Evolutionary conservation across 2,888 invertebrate species (phyloP).

Genomic region (Xylota segnis): DNA sequence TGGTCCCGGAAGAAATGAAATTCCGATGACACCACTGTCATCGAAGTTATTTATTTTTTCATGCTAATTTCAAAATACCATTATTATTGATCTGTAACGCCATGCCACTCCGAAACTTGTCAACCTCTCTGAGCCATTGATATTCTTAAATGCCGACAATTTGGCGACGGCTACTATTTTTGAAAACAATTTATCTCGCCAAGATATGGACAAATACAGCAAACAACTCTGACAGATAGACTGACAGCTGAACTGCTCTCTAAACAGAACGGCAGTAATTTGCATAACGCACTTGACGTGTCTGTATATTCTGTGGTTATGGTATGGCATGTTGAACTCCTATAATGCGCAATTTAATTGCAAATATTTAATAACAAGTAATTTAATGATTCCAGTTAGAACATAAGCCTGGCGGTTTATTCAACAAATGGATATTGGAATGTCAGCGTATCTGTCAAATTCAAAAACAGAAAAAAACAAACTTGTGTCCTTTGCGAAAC

Average conservation of each 20-base stretch:
- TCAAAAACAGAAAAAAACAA: neutral
- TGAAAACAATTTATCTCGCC: slow-evolving; percentile 31
- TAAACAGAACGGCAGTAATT: slow-evolving; percentile 61
- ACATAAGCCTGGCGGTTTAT: slow-evolving; percentile 23
- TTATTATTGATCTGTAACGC: neutral
- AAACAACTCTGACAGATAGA: slow-evolving; percentile 69
- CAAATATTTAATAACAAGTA: slow-evolving; percentile 40
- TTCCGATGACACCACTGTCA: neutral
- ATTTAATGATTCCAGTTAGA: slow-evolving; percentile 22
- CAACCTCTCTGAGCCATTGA: neutral
- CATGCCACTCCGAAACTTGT: neutral
- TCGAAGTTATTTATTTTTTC: neutral
- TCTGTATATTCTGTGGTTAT: slow-evolving; percentile 10
- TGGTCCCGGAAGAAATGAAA: slow-evolving; percentile 7
- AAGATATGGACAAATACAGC: slow-evolving; percentile 21
- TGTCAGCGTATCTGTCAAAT: slow-evolving; percentile 11
- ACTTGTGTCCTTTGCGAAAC: slow-evolving; percentile 15
- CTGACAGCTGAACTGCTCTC: slow-evolving; percentile 66
- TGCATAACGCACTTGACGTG: slow-evolving; percentile 73
- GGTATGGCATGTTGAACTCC: slow-evolving; percentile 32
- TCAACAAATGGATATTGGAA: slow-evolving; percentile 20
- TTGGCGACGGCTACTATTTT: slow-evolving; percentile 17
- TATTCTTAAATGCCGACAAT: slow-evolving; percentile 34
- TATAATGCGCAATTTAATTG: slow-evolving; percentile 59
- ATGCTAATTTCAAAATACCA: neutral